Conservation (phyloP, 2,888 invertebrate genomes). For the Hydropsyche betteni region DNA sequence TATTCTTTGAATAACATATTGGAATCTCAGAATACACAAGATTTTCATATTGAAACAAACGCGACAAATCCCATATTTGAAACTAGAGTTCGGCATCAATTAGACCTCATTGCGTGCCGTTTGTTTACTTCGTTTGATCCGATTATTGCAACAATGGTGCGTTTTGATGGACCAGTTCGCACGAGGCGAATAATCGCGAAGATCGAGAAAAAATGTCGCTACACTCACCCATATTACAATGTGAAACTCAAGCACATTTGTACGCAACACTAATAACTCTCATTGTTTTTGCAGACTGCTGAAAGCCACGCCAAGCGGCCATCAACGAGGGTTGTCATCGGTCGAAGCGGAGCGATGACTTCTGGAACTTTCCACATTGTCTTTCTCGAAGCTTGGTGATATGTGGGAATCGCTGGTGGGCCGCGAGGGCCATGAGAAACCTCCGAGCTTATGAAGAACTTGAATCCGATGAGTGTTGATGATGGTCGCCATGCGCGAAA, state of each 20-base stretch:
- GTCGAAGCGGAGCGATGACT: neutral
- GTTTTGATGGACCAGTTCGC: no score
- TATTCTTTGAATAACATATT: no score
- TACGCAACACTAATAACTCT: neutral
- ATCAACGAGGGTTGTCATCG: slow-evolving; percentile 27
- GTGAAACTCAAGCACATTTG: slow-evolving; percentile 29
- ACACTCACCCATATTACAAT: slow-evolving; percentile 33
- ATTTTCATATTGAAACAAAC: no score
- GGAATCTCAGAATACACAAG: no score
- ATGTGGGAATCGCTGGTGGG: slow-evolving; percentile 47
- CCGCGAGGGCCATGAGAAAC: slow-evolving; percentile 60
- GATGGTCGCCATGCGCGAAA: slow-evolving; percentile 52
- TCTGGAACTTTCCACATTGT: slow-evolving; percentile 51
- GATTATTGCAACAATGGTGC: no score
- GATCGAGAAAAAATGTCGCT: slow-evolving; percentile 3
- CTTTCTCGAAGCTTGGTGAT: neutral
- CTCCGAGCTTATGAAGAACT: slow-evolving; percentile 53
- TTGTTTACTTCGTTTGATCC: no score
- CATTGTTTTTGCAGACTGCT: slow-evolving; percentile 45
- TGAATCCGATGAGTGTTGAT: slow-evolving; percentile 25
- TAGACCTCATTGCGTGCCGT: no score
- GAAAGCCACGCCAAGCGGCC: slow-evolving; percentile 15
- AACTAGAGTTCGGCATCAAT: no score
- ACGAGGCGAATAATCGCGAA: slow-evolving; percentile 2
- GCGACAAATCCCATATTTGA: no score